phyloP scores from a whole-genome alignment of 2,888 invertebrate species.

The Sipha maydis region DNA sequence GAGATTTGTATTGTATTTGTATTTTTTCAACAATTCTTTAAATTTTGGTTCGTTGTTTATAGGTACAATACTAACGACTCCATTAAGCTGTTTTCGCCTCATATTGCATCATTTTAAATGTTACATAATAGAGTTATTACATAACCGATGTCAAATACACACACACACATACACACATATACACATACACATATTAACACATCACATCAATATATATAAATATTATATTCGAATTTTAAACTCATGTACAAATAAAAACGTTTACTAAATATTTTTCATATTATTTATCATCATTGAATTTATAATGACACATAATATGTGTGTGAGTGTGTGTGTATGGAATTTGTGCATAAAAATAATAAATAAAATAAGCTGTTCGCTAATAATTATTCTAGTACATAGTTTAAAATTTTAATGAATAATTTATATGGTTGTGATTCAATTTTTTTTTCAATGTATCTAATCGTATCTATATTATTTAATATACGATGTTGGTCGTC shows the following conservation, averaged over 20 bases:
- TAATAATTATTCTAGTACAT: background rate
- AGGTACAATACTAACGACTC: background rate
- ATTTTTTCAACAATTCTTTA: background rate
- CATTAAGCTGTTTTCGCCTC: constrained; percentile 43
- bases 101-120: constrained; percentile 28
- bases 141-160: background rate
- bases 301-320: background rate
- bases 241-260: background rate
- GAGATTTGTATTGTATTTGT: constrained; percentile 23
- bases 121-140: constrained; percentile 35
- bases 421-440: background rate
- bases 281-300: background rate
- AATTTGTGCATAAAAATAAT: background rate
- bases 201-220: background rate
- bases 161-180: background rate
- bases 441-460: background rate
- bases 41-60: constrained; percentile 4
- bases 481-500: too few relatives aligned
- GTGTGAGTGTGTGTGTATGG: background rate
- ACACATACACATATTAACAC: too few relatives aligned
- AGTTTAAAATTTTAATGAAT: background rate
- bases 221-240: background rate
- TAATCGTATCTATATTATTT: background rate
- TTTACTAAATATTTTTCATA: background rate
- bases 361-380: background rate